These are phyloP conservation scores for Parambassis ranga DNA, from an alignment of 2,797 vertebrate genomes.

Conservation along the genomic window DNA sequence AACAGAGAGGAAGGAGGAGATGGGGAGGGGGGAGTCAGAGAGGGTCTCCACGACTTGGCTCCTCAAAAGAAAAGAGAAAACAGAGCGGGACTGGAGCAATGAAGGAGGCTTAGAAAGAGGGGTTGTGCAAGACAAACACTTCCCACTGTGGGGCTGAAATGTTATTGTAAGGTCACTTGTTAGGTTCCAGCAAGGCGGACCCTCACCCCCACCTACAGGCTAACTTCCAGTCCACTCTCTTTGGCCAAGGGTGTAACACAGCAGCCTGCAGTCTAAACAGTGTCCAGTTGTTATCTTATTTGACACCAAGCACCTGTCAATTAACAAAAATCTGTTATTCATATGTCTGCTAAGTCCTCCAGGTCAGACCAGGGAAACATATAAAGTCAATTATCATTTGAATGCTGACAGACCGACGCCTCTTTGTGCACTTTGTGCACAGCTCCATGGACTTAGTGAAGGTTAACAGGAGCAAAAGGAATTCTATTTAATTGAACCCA, in stretches of 20 bases:
- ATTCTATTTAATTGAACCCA: slow-evolving; percentile 68
- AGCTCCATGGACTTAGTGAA: slow-evolving; percentile 41
- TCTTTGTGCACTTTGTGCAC: slow-evolving; percentile 41
- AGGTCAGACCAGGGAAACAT: slow-evolving; percentile 29
- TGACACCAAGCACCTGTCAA: slow-evolving; percentile 46
- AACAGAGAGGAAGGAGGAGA: background rate
- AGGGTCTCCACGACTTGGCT: slow-evolving; percentile 41
- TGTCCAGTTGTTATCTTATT: slow-evolving; percentile 36
- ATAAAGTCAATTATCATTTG: slow-evolving; percentile 61
- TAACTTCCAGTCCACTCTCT: slow-evolving; percentile 17
- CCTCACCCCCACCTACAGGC: slow-evolving; percentile 59
- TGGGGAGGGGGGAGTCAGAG: background rate
- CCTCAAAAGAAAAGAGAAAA: slow-evolving; percentile 57
- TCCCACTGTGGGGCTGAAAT: slow-evolving; percentile 72
- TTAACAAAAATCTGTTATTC: slow-evolving; percentile 36
- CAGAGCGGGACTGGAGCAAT: slow-evolving; percentile 23
- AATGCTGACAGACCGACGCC: slow-evolving; percentile 55
- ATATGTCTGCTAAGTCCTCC: slow-evolving; percentile 10
- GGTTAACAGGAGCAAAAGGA: slow-evolving; percentile 65
- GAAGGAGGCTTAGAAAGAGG: slow-evolving; percentile 51
- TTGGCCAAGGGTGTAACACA: slow-evolving; percentile 43
- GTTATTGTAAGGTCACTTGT: slow-evolving; percentile 75
- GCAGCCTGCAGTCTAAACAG: slow-evolving; percentile 39
- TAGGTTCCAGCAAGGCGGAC: slow-evolving; percentile 63
- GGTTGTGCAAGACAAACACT: slow-evolving; percentile 71